These are phyloP conservation scores for Scaptomyza graminum DNA, from an alignment of 1,140 invertebrate species.

Conservation along the genomic window DNA sequence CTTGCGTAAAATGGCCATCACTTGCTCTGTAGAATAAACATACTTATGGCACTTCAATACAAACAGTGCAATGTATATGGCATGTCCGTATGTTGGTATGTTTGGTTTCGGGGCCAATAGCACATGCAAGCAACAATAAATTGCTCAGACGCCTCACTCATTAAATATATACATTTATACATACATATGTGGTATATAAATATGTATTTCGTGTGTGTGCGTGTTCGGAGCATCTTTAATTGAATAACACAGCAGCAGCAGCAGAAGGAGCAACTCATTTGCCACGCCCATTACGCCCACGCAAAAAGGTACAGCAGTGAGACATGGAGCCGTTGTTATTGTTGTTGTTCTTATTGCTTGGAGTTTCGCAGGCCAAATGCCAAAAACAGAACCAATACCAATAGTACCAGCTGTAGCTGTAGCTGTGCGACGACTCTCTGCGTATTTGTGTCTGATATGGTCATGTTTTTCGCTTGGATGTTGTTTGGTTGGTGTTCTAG, in stretches of 20 bases:
- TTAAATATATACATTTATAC: slow-evolving; percentile 21
- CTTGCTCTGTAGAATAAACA: slow-evolving; percentile 25
- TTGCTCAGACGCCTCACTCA: slow-evolving; percentile 30
- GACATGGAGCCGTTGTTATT: slow-evolving; percentile 24
- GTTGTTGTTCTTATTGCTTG: background rate
- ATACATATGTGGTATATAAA: background rate
- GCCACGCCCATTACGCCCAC: slow-evolving; percentile 36
- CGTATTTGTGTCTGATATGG: slow-evolving; percentile 18
- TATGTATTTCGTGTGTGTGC: slow-evolving; percentile 1
- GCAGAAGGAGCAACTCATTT: slow-evolving; percentile 63
- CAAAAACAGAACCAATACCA: slow-evolving; percentile 1
- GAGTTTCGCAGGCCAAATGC: slow-evolving; percentile 13
- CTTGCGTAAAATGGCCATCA: slow-evolving; percentile 30
- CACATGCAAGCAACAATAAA: slow-evolving; percentile 34
- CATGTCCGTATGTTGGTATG: background rate
- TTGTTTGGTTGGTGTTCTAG: slow-evolving; percentile 3
- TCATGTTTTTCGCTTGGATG: slow-evolving; percentile 34
- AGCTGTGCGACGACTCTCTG: background rate
- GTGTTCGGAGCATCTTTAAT: slow-evolving; percentile 49
- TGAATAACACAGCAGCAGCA: slow-evolving; percentile 71
- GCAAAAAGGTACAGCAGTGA: slow-evolving; percentile 19
- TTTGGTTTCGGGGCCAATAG: background rate
- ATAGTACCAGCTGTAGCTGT: slow-evolving; percentile 21
- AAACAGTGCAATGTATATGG: background rate
- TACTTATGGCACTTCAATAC: slow-evolving; percentile 22